These are phyloP conservation scores for Dreissena polymorpha DNA, from an alignment of 1,140 invertebrate genomes.

Conservation along the genomic window DNA sequence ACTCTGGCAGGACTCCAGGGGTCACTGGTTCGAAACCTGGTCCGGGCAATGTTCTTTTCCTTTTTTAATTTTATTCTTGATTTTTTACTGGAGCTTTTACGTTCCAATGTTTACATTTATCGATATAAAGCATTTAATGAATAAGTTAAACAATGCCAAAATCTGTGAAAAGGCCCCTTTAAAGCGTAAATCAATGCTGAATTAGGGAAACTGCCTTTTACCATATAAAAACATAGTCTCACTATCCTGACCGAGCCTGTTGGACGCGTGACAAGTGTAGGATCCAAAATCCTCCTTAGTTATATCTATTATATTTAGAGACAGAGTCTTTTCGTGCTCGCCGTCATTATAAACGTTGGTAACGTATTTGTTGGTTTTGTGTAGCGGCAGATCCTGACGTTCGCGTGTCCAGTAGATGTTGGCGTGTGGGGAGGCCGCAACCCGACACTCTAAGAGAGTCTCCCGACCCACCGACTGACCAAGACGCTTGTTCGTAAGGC, in stretches of 20 bases:
- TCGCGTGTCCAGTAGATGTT: conserved; percentile 91
- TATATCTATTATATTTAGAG: conserved; percentile 89
- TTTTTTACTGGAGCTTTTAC: no score
- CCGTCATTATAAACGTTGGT: conserved; percentile 87
- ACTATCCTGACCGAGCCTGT: conserved; percentile 92
- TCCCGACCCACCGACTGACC: conserved; percentile 66
- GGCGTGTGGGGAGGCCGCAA: conserved; percentile 93
- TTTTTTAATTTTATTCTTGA: no score
- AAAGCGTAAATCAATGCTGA: no score
- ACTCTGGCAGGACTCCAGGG: no score
- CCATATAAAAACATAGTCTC: conserved; percentile 92
- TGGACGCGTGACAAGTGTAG: conserved; percentile 94
- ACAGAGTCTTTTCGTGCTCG: conserved; percentile 91
- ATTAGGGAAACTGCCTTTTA: conserved; percentile 80
- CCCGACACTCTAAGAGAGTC: conserved; percentile 89
- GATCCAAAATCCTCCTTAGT: conserved; percentile 89
- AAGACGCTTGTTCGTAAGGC: conserved; percentile 63
- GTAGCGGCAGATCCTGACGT: conserved; percentile 81
- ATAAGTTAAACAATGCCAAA: no score
- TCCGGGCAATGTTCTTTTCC: no score
- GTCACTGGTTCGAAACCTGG: no score
- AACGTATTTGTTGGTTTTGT: conserved; percentile 67
- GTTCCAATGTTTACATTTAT: no score
- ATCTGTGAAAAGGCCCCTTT: no score
- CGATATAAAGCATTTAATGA: no score